Conservation (phyloP, 2,113 vertebrate genomes). For the Gnathonemus echidnorhynchus region DNA sequence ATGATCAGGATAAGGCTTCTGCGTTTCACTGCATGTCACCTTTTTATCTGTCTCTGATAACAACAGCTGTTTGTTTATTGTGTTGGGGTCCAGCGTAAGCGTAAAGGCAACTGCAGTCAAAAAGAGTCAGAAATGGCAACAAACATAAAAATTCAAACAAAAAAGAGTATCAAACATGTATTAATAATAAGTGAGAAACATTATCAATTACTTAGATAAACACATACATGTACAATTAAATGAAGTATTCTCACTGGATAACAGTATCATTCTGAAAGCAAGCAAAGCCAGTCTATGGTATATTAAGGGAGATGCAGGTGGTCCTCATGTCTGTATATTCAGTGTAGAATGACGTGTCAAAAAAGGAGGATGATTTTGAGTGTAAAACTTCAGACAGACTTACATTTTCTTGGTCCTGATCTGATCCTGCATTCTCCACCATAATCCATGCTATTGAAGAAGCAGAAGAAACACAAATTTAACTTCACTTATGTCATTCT, state of each 20-base stretch:
- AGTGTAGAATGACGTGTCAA: neutral
- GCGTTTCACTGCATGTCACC: neutral
- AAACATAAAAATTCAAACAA: neutral
- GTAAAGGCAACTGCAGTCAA: neutral
- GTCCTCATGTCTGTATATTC: neutral
- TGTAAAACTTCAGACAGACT: neutral
- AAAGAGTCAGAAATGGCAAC: neutral
- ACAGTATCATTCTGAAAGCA: neutral
- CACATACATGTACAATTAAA: neutral
- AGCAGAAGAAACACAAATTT: neutral
- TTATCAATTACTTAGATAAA: neutral
- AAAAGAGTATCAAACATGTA: neutral
- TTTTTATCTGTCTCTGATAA: neutral
- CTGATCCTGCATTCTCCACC: neutral
- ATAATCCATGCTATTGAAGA: neutral
- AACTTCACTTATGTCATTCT: neutral
- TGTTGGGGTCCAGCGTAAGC: neutral
- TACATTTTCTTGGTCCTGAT: neutral
- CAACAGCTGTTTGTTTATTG: neutral
- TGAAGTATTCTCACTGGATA: neutral
- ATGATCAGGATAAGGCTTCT: neutral
- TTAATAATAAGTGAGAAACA: neutral
- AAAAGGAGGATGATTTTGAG: neutral
- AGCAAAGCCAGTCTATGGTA: neutral
- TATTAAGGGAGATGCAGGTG: neutral